Evolutionary conservation across 2,888 invertebrate species (phyloP).

Genomic region (Zygogramma bicolorata): DNA sequence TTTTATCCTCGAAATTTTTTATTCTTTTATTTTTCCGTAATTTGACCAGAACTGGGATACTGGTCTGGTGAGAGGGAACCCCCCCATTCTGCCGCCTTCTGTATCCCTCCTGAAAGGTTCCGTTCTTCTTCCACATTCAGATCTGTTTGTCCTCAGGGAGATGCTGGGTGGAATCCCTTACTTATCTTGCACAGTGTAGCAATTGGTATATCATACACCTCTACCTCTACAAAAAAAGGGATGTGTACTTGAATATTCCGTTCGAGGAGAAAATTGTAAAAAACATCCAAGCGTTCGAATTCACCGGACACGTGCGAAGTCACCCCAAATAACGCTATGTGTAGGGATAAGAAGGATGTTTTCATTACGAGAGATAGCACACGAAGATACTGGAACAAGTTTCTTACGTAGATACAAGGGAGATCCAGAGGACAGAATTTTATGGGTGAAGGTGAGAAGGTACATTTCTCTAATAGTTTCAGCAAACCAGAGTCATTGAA

Average conservation of each 20-base stretch:
- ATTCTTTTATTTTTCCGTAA: neutral
- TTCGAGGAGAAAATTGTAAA: neutral
- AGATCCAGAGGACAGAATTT: no score
- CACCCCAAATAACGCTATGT: neutral
- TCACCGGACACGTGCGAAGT: neutral
- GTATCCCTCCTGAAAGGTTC: neutral
- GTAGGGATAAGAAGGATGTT: no score
- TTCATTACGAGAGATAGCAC: no score
- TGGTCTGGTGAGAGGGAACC: neutral
- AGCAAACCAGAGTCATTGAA: no score
- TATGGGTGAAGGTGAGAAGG: no score
- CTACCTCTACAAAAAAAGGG: neutral
- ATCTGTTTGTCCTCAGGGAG: neutral
- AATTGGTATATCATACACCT: neutral
- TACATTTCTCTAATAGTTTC: no score
- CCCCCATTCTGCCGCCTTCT: neutral
- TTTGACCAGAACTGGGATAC: neutral
- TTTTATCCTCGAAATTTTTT: neutral
- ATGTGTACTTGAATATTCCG: neutral
- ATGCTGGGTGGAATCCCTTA: neutral
- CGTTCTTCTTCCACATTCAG: neutral
- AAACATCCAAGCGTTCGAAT: neutral
- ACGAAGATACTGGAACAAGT: no score
- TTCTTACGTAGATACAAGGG: no score
- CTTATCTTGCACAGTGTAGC: neutral